A percentile compares a stretch with the other conserved stretches of the same genome.
Conservation (phyloP, 2,113 vertebrate genomes). For the Mugil cephalus region DNA sequence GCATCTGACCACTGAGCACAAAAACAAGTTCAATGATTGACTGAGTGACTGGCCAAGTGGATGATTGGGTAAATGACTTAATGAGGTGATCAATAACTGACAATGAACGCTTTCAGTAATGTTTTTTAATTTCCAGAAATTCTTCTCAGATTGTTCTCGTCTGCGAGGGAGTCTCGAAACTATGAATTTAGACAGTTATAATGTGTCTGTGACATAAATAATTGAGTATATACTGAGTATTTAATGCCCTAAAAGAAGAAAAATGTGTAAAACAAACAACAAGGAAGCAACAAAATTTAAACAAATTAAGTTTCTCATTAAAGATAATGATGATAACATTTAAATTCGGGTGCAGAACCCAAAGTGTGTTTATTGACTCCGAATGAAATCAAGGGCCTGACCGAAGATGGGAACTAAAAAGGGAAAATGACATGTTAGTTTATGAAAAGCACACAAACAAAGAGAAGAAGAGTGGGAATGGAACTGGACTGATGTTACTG, state of each 20-base stretch:
- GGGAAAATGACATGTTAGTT: conserved; percentile 1
- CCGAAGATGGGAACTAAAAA: background rate
- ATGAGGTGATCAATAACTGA: conserved; percentile 60
- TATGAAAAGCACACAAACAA: conserved; percentile 7
- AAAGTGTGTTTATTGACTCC: background rate
- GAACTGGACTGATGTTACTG: background rate
- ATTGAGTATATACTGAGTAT: too few species aligned
- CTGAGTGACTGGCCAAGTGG: conserved; percentile 47
- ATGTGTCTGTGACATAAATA: too few species aligned
- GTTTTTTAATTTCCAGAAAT: conserved; percentile 41
- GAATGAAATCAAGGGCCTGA: background rate
- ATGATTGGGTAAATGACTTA: conserved; percentile 54
- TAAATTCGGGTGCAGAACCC: background rate
- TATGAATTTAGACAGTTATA: background rate
- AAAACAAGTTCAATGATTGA: conserved; percentile 44
- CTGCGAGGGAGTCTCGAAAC: background rate
- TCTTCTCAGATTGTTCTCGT: conserved; percentile 2
- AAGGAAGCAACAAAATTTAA: background rate
- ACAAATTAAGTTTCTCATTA: conserved; percentile 1
- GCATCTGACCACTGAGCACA: conserved; percentile 33
- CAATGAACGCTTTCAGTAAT: conserved; percentile 36
- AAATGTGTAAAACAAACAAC: background rate
- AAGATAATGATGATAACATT: too few species aligned
- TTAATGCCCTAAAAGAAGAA: too few species aligned
- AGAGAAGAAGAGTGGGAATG: background rate